These are phyloP conservation scores for Thunnus maccoyii DNA, from an alignment of 2,113 vertebrate genomes.

Conservation along the genomic window DNA sequence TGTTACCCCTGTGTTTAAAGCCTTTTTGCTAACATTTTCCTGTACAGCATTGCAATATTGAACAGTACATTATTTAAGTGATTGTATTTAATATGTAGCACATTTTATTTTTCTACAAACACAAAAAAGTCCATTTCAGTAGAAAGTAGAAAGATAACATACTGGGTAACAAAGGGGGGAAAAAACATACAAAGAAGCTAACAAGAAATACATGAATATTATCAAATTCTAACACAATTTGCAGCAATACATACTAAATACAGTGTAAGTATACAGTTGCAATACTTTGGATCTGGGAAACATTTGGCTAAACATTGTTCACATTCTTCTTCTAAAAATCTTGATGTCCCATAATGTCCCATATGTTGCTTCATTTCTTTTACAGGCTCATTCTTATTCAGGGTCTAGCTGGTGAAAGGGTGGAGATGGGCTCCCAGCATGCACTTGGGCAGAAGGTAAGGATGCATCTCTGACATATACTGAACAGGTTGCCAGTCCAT, in stretches of 20 bases:
- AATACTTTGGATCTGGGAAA: background rate
- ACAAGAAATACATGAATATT: background rate
- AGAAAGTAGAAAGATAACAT: background rate
- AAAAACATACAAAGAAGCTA: background rate
- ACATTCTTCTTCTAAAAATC: background rate
- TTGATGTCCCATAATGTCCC: background rate
- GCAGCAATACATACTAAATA: background rate
- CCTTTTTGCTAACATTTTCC: too few species aligned
- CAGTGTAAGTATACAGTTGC: too few species aligned
- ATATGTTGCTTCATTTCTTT: constrained; percentile 18
- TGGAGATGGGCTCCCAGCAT: background rate
- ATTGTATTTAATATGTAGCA: background rate
- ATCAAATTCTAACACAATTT: background rate
- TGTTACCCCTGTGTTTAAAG: too few species aligned
- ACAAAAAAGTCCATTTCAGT: background rate
- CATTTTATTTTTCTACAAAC: background rate
- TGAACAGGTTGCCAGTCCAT: constrained; percentile 20
- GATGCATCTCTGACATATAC: background rate
- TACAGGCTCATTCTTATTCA: constrained; percentile 29
- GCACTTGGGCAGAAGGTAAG: constrained; percentile 9
- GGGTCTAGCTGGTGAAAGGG: background rate
- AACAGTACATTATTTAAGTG: too few species aligned
- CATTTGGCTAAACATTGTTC: background rate
- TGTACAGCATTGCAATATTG: too few species aligned
- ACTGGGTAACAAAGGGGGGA: background rate